Evolutionary conservation across 2,888 invertebrate genomes (phyloP).

Genomic region (Tinea trinotella): DNA sequence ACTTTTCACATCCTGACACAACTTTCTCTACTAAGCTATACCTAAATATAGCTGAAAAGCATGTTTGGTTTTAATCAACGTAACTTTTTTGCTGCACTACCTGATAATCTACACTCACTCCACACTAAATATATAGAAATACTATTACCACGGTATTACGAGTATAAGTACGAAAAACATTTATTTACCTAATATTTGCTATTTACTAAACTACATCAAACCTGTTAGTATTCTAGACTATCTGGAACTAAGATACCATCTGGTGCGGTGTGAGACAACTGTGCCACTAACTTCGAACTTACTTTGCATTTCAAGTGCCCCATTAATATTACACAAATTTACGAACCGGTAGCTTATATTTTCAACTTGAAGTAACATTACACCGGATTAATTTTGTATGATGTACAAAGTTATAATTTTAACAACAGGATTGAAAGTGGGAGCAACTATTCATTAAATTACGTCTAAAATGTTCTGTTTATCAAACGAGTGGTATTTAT

Average conservation of each 20-base stretch:
- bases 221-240: background rate
- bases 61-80: too few species aligned
- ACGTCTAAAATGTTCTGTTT: background rate
- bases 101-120: too few species aligned
- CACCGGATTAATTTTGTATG: background rate
- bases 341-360: constrained; percentile 10
- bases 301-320: constrained; percentile 10
- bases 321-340: constrained; percentile 10
- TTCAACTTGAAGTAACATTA: constrained; percentile 1
- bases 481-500: too few species aligned
- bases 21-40: too few species aligned
- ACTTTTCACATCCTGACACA: too few species aligned
- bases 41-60: too few species aligned
- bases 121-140: too few species aligned
- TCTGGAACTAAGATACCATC: background rate
- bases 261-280: constrained; percentile 8
- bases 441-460: background rate
- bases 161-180: too few species aligned
- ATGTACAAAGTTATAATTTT: background rate
- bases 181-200: too few species aligned
- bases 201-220: too few species aligned
- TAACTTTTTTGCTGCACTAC: too few species aligned
- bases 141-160: too few species aligned
- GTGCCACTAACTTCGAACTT: constrained; percentile 6
- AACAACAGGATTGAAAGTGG: background rate